Percentiles rank a stretch among this genome's conserved stretches.
Evolutionary conservation across 2,113 vertebrate species (phyloP).

Genomic region (Pelodiscus sinensis): DNA sequence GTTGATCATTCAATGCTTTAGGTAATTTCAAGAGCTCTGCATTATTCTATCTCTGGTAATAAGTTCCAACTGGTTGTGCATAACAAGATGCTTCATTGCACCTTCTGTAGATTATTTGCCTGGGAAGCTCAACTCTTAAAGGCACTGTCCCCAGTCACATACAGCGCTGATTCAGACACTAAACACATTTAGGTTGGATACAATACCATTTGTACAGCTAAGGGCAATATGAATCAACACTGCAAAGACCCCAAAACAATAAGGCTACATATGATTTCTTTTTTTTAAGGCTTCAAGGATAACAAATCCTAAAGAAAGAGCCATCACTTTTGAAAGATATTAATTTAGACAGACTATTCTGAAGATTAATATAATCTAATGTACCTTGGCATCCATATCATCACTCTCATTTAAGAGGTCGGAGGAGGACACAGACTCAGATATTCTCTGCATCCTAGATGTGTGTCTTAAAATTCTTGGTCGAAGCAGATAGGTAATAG

Average conservation of each 20-base stretch:
- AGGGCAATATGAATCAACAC: not conserved
- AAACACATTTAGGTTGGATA: not conserved
- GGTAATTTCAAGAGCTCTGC: not conserved
- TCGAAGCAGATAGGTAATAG: not conserved
- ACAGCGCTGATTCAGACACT: not conserved
- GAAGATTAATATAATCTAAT: not conserved
- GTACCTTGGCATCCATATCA: constrained; percentile 29
- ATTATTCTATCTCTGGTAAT: not conserved
- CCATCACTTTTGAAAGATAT: constrained; percentile 42
- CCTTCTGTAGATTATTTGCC: not conserved
- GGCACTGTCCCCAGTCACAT: not conserved
- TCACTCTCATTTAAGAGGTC: constrained; percentile 5
- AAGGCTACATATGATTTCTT: not conserved
- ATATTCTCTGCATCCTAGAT: not conserved
- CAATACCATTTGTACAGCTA: not conserved
- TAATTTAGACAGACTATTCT: constrained; percentile 42
- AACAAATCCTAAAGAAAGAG: not conserved
- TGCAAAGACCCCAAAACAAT: not conserved
- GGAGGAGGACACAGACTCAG: not conserved
- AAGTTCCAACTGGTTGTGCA: not conserved
- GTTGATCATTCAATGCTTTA: not conserved
- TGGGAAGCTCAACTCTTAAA: not conserved
- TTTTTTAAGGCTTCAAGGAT: not conserved
- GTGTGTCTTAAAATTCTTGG: not conserved
- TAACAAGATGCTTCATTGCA: not conserved